phyloP scores from a whole-genome alignment of 2,113 vertebrate species.

The Pontoporia blainvillei region DNA sequence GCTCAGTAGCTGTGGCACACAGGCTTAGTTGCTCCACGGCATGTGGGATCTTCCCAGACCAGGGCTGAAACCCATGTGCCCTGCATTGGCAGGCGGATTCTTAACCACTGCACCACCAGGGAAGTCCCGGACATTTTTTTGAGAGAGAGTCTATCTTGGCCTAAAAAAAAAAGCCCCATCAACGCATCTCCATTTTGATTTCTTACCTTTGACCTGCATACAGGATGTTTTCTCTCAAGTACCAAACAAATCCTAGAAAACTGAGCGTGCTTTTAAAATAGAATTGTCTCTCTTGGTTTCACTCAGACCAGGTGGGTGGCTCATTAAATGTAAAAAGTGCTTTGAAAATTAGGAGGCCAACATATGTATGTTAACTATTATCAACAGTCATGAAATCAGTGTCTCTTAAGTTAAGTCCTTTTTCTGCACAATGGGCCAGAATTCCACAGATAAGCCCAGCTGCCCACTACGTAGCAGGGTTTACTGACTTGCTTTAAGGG shows the following conservation, averaged over 20 bases:
- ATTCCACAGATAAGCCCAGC: background rate
- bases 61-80: no score
- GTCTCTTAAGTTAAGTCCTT: background rate
- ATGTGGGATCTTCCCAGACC: no score
- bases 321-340: background rate
- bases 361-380: background rate
- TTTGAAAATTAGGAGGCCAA: background rate
- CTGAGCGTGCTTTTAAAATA: slow-evolving; percentile 16
- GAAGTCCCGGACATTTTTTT: no score
- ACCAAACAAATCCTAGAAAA: background rate
- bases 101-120: no score
- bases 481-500: background rate
- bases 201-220: background rate
- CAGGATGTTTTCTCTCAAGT: background rate
- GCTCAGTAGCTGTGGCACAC: no score
- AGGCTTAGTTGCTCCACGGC: no score
- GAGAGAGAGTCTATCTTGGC: background rate
- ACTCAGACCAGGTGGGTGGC: background rate
- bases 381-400: background rate
- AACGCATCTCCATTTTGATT: background rate
- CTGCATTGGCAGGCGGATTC: no score
- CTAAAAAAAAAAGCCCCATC: background rate
- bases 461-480: background rate
- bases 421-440: background rate
- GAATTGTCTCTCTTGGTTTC: background rate